Evolutionary conservation across 2,888 invertebrate genomes (phyloP).

Genomic region (Stomorhina lunata): DNA sequence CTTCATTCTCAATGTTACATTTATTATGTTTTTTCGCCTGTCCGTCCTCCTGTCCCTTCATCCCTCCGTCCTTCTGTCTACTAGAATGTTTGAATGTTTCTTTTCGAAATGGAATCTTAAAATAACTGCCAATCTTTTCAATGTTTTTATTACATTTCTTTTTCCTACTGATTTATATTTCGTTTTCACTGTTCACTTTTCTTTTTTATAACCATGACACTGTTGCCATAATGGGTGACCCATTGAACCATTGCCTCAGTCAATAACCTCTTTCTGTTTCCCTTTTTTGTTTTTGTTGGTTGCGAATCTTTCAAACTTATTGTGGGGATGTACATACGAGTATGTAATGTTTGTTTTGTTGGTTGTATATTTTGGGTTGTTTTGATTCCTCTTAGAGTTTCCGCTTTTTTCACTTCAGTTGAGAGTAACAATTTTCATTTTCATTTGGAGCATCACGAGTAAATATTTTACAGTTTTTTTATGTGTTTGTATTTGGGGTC

Average conservation of each 20-base stretch:
- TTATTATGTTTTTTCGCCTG: neutral
- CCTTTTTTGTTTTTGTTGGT: neutral
- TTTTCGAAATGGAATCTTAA: constrained; percentile 22
- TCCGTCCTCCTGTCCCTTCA: neutral
- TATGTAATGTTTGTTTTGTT: neutral
- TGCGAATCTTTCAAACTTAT: too few species aligned
- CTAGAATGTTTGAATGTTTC: neutral
- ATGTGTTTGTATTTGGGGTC: constrained; percentile 9
- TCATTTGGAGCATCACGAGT: neutral
- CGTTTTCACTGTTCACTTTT: neutral
- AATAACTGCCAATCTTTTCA: constrained; percentile 33
- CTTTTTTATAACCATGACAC: neutral
- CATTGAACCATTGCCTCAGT: constrained; percentile 16
- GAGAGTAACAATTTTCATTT: neutral
- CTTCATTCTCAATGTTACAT: neutral
- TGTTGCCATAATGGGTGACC: constrained; percentile 5
- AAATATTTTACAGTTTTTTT: neutral
- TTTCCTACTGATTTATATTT: neutral
- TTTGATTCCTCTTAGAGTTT: neutral
- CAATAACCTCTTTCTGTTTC: neutral
- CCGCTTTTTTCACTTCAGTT: neutral
- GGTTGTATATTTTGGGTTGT: neutral
- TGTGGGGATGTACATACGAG: too few species aligned
- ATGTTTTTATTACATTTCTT: constrained; percentile 6
- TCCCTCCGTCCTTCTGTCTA: neutral